Base-by-base conservation (phyloP, 2,888 invertebrate genomes). In the Caenorhabditis drosophilae region DNA sequence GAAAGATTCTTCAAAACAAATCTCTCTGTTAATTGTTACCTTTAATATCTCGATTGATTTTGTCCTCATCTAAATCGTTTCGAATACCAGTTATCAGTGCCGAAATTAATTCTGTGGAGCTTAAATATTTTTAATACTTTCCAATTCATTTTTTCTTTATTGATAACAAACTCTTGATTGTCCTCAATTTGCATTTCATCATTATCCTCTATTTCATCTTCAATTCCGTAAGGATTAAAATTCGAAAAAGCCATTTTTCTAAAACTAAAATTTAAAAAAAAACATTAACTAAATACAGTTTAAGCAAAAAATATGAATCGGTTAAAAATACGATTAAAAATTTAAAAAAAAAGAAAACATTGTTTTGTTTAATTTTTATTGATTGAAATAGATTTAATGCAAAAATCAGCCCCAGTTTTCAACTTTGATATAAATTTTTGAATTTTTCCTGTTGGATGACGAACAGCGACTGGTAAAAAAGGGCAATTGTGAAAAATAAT, bases 401-500 rank as follows among this genome's bases (percentile, higher is more conserved):
- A 18, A 47, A 31, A 47, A 11, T 15, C 12, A 4, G 3, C 15
- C 6, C 18, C 34, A 27, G 18, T 47, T 46, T 34, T 2, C 11
- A 31, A 46, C 18, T 31, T 49, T 15, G 49, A 49, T 11, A 35
- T 36, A 20, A 49, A 23, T 36, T 49, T 49, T 38, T 49, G 35
- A 6, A 49, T 15, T 20, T 22, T 20, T 15, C 49, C 49, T 3
- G 11, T 18, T n/a, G 52, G 44, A 4, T 49, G 41, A 26, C 60
- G 54, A 36, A 53, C 76, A 9, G 80, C 79, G 4, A 75, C 63
- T 7, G 80, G 77, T 2, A 80, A 64, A 52, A 54, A 68, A n/a
- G 62, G 62, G 4, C 70, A 67, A 48, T 80, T 80, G 58, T 80
- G 79, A 47, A 80, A 80, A 44, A 75, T 56, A n/a, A 78, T 44